phyloP scores from a whole-genome alignment of 2,888 invertebrate species.

The Idaea biselata region DNA sequence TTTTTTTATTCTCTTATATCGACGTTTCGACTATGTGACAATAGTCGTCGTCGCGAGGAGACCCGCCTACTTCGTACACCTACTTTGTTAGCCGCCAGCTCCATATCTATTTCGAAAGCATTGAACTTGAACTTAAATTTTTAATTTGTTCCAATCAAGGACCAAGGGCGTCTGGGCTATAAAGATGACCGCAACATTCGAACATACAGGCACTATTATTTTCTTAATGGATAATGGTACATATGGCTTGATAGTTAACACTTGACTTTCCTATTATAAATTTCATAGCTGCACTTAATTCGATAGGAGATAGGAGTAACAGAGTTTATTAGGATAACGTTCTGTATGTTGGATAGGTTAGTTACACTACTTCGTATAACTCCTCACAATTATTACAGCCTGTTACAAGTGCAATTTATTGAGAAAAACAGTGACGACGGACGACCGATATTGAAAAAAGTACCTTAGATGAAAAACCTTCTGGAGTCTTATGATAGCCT shows the following conservation, averaged over 20 bases:
- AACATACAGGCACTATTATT: background rate
- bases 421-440: too few relatives aligned
- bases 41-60: too few relatives aligned
- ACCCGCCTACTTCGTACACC: too few relatives aligned
- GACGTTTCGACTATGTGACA: too few relatives aligned
- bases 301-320: background rate
- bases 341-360: background rate
- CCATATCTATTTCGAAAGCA: background rate
- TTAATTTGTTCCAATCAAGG: slow-evolving; percentile 17
- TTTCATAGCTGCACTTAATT: background rate
- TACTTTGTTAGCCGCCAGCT: too few relatives aligned
- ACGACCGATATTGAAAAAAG: too few relatives aligned
- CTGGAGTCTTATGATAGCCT: too few relatives aligned
- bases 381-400: too few relatives aligned
- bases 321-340: background rate
- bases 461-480: too few relatives aligned
- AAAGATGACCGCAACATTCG: background rate
- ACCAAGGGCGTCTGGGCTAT: background rate
- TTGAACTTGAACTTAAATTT: slow-evolving; percentile 17
- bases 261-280: background rate
- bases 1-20: too few relatives aligned
- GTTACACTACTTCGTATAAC: background rate
- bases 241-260: background rate
- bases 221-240: background rate
- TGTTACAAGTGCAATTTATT: too few relatives aligned